Evolutionary conservation across 2,888 invertebrate genomes (phyloP).

Genomic region (Andrena minutula): DNA sequence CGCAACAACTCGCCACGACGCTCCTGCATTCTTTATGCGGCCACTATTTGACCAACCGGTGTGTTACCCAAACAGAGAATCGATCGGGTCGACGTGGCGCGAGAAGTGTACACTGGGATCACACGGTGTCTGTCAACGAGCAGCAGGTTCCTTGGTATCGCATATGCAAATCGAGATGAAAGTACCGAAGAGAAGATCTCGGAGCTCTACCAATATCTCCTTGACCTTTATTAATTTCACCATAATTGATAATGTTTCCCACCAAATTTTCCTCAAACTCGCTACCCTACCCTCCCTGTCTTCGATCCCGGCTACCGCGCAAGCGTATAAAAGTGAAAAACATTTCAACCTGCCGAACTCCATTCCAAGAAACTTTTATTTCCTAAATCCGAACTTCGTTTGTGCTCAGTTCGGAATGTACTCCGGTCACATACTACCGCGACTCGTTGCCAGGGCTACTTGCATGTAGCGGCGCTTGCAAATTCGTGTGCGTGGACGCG

Average conservation of each 20-base stretch:
- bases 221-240: too few species aligned
- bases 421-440: too few species aligned
- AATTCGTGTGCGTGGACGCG: slow-evolving; percentile 6
- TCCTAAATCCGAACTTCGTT: background rate
- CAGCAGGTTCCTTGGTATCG: background rate
- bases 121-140: slow-evolving; percentile 9
- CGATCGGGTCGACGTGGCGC: slow-evolving; percentile 6
- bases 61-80: slow-evolving; percentile 11
- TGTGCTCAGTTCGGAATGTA: background rate
- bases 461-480: slow-evolving; percentile 9
- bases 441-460: too few species aligned
- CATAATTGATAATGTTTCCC: too few species aligned
- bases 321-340: too few species aligned
- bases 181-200: background rate
- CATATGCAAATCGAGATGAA: background rate
- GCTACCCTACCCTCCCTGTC: too few species aligned
- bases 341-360: too few species aligned
- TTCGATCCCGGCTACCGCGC: too few species aligned
- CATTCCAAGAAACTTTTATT: slow-evolving; percentile 3
- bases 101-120: slow-evolving; percentile 24
- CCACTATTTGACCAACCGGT: background rate
- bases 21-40: slow-evolving; percentile 23
- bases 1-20: slow-evolving; percentile 19
- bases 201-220: too few species aligned
- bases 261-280: too few species aligned